Conservation (phyloP, 1,140 invertebrate species). For the Latrodectus geometricus region DNA sequence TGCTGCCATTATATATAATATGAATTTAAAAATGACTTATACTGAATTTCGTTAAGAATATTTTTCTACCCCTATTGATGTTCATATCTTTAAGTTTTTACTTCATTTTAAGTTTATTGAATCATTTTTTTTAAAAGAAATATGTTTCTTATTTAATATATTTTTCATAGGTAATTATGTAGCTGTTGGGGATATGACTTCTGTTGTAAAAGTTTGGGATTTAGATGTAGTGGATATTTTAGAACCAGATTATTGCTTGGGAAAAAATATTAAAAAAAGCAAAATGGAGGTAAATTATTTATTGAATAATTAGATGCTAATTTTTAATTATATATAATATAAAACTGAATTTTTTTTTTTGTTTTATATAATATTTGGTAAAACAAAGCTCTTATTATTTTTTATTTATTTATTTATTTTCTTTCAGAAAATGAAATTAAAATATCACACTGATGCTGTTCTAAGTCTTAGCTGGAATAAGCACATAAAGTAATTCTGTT, state of each 20-base stretch:
- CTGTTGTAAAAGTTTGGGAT: constrained; percentile 94
- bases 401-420: not conserved
- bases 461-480: constrained; percentile 92
- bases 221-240: constrained; percentile 90
- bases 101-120: not conserved
- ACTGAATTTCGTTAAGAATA: too few species aligned
- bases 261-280: constrained; percentile 75
- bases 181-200: constrained; percentile 91
- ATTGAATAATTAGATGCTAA: not conserved
- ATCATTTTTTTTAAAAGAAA: too few species aligned
- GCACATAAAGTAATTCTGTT: constrained; percentile 71
- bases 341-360: not conserved
- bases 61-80: too few species aligned
- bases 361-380: not conserved
- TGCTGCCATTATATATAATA: too few species aligned
- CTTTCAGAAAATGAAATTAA: constrained; percentile 18
- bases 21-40: too few species aligned
- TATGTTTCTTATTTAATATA: too few species aligned
- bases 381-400: not conserved
- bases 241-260: constrained; percentile 86
- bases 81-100: too few species aligned
- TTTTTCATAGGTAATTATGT: constrained; percentile 80
- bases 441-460: constrained; percentile 90
- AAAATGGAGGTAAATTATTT: constrained; percentile 68
- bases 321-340: not conserved